A percentile compares a stretch with the other conserved stretches of the same genome.
Evolutionary conservation across 2,113 vertebrate species (phyloP).

Genomic region (Chrysemys picta): DNA sequence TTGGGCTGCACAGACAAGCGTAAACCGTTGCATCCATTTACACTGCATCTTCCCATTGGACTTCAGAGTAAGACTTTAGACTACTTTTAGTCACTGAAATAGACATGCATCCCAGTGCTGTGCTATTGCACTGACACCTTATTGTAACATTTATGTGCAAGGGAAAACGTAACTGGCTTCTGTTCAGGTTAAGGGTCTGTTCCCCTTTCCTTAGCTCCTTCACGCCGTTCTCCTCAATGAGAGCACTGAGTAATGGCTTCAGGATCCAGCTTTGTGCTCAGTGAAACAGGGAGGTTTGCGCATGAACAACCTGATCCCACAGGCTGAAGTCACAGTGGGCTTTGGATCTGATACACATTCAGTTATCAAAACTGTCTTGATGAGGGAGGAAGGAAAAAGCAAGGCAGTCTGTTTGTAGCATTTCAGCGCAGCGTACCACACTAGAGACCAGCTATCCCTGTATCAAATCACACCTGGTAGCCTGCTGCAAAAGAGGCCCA

Average conservation of each 20-base stretch:
- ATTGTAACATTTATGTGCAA: accelerated
- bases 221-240: accelerated
- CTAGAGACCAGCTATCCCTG: not conserved
- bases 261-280: accelerated
- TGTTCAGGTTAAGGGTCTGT: not conserved
- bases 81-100: not conserved
- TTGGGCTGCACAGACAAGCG: accelerated
- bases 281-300: accelerated
- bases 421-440: not conserved
- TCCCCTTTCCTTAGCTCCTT: not conserved
- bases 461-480: accelerated
- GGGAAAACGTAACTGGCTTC: not conserved
- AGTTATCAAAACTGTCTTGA: not conserved
- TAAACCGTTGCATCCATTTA: accelerated
- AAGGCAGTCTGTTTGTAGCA: not conserved
- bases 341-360: accelerated
- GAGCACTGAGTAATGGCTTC: not conserved
- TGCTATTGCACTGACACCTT: accelerated
- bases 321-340: accelerated
- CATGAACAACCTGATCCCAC: too few relatives aligned
- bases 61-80: too few relatives aligned
- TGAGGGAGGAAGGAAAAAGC: not conserved
- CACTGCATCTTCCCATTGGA: not conserved
- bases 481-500: too few relatives aligned
- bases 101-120: accelerated